Conservation (phyloP, 2,888 invertebrate genomes). For the Bellardia bayeri region DNA sequence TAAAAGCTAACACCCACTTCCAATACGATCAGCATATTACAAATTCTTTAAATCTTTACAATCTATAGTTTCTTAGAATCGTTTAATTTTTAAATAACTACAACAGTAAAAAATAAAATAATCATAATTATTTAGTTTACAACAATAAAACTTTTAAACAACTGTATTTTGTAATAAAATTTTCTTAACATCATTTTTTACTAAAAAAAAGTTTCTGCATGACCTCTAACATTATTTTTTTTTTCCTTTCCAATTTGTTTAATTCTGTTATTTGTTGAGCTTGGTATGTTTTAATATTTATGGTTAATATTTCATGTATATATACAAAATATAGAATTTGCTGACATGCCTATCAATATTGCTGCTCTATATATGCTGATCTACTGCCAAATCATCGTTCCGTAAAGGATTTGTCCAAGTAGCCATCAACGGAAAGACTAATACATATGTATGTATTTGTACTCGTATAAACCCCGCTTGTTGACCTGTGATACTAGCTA, state of each 20-base stretch:
- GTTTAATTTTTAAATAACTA: neutral
- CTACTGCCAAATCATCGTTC: slow-evolving; percentile 61
- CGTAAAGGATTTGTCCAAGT: slow-evolving; percentile 55
- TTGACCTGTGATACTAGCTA: slow-evolving; percentile 53
- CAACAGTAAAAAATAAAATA: too few relatives aligned
- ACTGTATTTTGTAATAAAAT: neutral
- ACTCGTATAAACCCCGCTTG: slow-evolving; percentile 23
- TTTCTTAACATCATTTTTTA: neutral
- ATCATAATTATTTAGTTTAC: too few relatives aligned
- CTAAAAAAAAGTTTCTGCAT: slow-evolving; percentile 46
- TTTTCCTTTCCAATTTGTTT: neutral
- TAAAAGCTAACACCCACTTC: too few relatives aligned
- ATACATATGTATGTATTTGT: neutral
- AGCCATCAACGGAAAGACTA: slow-evolving; percentile 26
- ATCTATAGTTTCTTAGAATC: neutral
- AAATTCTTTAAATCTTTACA: slow-evolving; percentile 23
- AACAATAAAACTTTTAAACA: neutral
- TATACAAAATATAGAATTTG: slow-evolving; percentile 63
- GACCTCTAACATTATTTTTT: neutral
- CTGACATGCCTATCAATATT: slow-evolving; percentile 65
- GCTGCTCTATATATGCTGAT: slow-evolving; percentile 64
- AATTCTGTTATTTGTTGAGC: slow-evolving; percentile 19
- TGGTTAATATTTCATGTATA: slow-evolving; percentile 54
- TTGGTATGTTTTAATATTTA: slow-evolving; percentile 55
- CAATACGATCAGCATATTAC: slow-evolving; percentile 29